Percentiles rank a stretch among this genome's conserved stretches.
Conservation (phyloP, 2,888 invertebrate genomes). For the Eupithecia pulchellata region DNA sequence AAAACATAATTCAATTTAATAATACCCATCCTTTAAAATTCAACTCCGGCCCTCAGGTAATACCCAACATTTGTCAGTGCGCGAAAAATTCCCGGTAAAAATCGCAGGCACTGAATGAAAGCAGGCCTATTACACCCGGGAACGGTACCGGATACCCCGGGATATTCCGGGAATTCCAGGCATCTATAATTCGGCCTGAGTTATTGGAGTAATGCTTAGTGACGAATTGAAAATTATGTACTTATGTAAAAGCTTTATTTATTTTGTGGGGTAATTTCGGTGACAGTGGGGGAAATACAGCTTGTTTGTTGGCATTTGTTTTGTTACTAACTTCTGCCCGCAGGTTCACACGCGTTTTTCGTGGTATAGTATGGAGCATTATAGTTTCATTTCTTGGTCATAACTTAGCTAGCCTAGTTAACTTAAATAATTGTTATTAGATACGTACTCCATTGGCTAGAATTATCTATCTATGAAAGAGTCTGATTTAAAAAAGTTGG, state of each 20-base stretch:
- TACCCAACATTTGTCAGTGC: constrained; percentile 55
- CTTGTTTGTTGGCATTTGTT: background rate
- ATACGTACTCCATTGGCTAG: no score
- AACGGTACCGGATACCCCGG: constrained; percentile 14
- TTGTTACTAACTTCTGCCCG: background rate
- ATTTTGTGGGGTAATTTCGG: background rate
- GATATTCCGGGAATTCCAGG: constrained; percentile 8
- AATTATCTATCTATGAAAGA: no score
- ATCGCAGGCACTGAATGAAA: constrained; percentile 47
- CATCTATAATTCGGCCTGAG: constrained; percentile 25
- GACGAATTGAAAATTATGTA: constrained; percentile 25
- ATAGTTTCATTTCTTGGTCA: no score
- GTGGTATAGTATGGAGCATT: no score
- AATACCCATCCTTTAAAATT: background rate
- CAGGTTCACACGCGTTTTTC: background rate
- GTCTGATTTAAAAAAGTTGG: no score
- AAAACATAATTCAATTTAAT: background rate
- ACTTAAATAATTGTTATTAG: no score
- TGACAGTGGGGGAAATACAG: background rate
- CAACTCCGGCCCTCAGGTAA: constrained; percentile 41
- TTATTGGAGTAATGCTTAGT: constrained; percentile 25
- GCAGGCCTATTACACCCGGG: constrained; percentile 46
- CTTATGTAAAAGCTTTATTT: background rate
- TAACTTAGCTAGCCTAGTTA: no score
- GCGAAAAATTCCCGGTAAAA: constrained; percentile 50